phyloP scores from a whole-genome alignment of 1,140 invertebrate genomes.

The Drosophila truncata region DNA sequence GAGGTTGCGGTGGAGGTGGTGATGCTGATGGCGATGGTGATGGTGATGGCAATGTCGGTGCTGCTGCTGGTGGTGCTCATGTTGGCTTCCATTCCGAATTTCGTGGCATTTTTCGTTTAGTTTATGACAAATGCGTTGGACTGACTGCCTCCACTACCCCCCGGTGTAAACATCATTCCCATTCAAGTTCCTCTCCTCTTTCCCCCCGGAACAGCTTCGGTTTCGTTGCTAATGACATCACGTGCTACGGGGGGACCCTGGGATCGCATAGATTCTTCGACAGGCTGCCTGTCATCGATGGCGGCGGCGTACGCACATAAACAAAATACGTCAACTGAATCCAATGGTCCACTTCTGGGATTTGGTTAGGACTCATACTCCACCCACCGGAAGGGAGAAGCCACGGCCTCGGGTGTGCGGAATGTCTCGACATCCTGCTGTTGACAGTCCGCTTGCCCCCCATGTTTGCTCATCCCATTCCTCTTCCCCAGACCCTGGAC shows the following conservation, averaged over 20 bases:
- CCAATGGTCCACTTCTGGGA: constrained; percentile 62
- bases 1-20: constrained; percentile 64
- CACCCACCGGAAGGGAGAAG: constrained; percentile 6
- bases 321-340: constrained; percentile 78
- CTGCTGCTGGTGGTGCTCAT: constrained; percentile 27
- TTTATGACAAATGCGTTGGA: constrained; percentile 77
- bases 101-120: constrained; percentile 68
- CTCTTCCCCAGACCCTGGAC: constrained; percentile 3
- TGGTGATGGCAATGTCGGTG: constrained; percentile 44
- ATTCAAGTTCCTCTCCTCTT: background rate
- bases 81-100: constrained; percentile 43
- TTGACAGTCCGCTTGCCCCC: constrained; percentile 52
- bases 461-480: constrained; percentile 59
- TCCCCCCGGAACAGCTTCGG: constrained; percentile 14
- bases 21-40: constrained; percentile 25
- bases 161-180: background rate
- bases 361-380: constrained; percentile 23
- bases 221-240: constrained; percentile 76
- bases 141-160: constrained; percentile 8
- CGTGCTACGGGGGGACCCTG: constrained; percentile 51
- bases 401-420: constrained; percentile 22
- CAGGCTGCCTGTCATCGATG: constrained; percentile 74
- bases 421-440: constrained; percentile 65
- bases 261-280: constrained; percentile 35
- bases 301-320: constrained; percentile 72